Evolutionary conservation across 2,888 invertebrate species (phyloP), one percentile per base, ranked within the genome.

Genomic region (Petrolisthes manimaculis): DNA sequence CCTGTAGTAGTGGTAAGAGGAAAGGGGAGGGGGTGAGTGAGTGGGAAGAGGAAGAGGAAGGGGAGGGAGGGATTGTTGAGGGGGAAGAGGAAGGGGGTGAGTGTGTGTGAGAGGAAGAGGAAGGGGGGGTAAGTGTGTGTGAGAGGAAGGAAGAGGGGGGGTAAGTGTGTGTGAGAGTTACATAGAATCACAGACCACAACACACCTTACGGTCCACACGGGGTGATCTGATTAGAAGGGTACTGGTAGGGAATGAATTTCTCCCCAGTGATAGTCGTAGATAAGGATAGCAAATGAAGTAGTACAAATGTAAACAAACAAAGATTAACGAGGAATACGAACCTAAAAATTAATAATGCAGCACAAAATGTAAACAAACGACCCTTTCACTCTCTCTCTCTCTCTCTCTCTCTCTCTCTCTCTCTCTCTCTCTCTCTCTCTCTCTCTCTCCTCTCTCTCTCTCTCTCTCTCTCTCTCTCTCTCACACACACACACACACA

Each of bases 1-100:
- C 90, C 90, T 90, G 86, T 0, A 9, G 69, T 5, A 1, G 24
- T n/a, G 12, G 80, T 18, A 54, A n/a, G 21, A n/a, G 80, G 71
- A 14, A 71, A 51, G 12, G 51, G 14, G 18, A 9, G 51, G 18
- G 12, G 51, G n/a, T 12, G 5, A 51, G 51, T 14, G 51, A 51
- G n/a, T 12, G 5, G 12, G 21, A 21, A 18, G 4, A 77, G 51
- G 53, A 53, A 8, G 77, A 51, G 51, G 12, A 21, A 8, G 51
- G 18, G 51, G 12, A 18, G 12, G 5, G 12, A 21, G 18, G 37
- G 14, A 61, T 61, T 61, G 8, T 8, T 61, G 8, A 14, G 14
- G 14, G 77, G n/a, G 18, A 53, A 5, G n/a, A n/a, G 24, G 12
- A 4, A 53, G 77, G 24, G 77, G 54, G 53, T n/a, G 9, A 14